These are phyloP conservation scores for Drosophila borealis DNA, from an alignment of 2,888 invertebrate genomes.

Conservation along the genomic window DNA sequence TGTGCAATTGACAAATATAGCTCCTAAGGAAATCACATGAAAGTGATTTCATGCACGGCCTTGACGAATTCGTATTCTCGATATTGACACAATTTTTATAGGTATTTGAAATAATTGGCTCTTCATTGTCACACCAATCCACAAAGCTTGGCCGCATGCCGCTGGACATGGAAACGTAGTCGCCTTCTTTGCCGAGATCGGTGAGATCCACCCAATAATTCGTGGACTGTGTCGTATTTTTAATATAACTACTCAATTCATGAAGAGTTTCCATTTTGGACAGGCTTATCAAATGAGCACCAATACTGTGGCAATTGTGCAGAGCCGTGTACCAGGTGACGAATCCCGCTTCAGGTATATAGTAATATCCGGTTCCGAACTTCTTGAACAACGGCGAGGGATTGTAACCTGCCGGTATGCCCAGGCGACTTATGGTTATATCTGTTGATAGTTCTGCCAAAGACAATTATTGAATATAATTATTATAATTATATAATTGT, in stretches of 20 bases:
- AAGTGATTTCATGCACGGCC: conserved; percentile 21
- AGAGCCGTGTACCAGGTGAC: conserved; percentile 24
- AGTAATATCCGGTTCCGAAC: conserved; percentile 17
- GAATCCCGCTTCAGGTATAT: rapidly evolving
- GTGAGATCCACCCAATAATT: conserved; percentile 38
- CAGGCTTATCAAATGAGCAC: conserved; percentile 28
- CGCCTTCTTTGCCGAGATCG: conserved; percentile 10
- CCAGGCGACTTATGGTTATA: not conserved
- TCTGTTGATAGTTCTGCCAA: not conserved
- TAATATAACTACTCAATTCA: not conserved
- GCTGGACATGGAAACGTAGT: conserved; percentile 26
- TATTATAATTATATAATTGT: too few species aligned
- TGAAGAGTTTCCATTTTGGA: not conserved
- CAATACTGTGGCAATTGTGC: conserved; percentile 4
- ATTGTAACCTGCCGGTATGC: not conserved
- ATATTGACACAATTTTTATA: conserved; percentile 20
- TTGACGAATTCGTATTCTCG: not conserved
- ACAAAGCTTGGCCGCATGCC: conserved; percentile 4
- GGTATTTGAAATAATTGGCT: not conserved
- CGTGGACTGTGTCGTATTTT: rapidly evolving
- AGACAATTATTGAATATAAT: not conserved
- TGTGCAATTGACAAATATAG: conserved; percentile 25
- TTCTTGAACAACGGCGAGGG: not conserved
- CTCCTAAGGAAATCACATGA: not conserved
- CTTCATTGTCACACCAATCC: conserved; percentile 15